A percentile compares a stretch with the other conserved stretches of the same genome.
Evolutionary conservation across 2,888 invertebrate species (phyloP).

Genomic region (Cheilosia vulpina): DNA sequence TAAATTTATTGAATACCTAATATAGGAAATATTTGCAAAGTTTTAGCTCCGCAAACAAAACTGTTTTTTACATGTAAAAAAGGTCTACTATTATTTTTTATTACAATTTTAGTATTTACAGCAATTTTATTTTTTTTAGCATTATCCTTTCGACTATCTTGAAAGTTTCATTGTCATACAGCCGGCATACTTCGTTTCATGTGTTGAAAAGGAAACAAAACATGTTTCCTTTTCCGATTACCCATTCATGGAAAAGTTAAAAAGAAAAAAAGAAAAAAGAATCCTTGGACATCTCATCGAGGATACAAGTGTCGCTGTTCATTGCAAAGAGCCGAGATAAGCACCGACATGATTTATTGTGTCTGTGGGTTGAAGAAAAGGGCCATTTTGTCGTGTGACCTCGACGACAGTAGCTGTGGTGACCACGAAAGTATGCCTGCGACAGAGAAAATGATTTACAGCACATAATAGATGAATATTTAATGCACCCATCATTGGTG

Average conservation of each 20-base stretch:
- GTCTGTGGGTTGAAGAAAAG: not conserved
- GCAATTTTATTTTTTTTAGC: constrained; percentile 15
- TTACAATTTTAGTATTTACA: constrained; percentile 15
- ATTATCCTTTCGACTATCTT: constrained; percentile 2
- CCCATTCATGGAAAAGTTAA: constrained; percentile 16
- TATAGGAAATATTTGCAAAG: constrained; percentile 51
- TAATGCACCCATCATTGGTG: constrained; percentile 26
- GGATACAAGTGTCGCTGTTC: constrained; percentile 19
- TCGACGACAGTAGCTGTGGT: not conserved
- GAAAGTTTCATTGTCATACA: constrained; percentile 34
- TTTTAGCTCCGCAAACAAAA: not conserved
- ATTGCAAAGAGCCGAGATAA: constrained; percentile 15
- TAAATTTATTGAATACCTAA: constrained; percentile 50
- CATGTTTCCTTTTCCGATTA: not conserved
- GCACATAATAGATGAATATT: constrained; percentile 7
- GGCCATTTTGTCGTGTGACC: constrained; percentile 15
- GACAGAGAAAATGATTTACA: constrained; percentile 19
- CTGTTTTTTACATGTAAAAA: not conserved
- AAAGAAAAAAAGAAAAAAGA: constrained; percentile 5
- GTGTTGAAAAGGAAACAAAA: constrained; percentile 13
- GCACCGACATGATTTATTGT: constrained; percentile 11
- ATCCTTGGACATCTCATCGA: not conserved
- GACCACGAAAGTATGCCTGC: constrained; percentile 2
- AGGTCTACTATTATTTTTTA: constrained; percentile 5
- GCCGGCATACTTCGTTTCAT: constrained; percentile 7